Evolutionary conservation across 2,113 vertebrate genomes (phyloP).

Genomic region (Pogonocichla stellata): DNA sequence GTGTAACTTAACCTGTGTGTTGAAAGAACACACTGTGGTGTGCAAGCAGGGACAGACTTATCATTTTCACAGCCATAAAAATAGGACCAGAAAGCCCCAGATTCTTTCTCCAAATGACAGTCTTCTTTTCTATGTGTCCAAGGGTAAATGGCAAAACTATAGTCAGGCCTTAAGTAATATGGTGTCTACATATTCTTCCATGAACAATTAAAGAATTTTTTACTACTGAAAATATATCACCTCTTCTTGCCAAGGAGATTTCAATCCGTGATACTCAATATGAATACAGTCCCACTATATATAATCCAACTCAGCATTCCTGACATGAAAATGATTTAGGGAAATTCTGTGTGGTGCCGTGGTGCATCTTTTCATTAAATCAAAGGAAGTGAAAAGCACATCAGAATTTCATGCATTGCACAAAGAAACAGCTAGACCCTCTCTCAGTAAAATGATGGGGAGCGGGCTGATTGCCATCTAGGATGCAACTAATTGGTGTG

Average conservation of each 20-base stretch:
- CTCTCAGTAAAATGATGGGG: neutral
- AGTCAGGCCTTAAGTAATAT: neutral
- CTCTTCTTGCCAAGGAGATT: neutral
- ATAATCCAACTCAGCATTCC: neutral
- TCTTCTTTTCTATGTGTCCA: neutral
- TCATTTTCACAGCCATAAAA: neutral
- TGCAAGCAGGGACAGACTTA: neutral
- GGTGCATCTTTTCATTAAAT: neutral
- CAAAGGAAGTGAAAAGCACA: neutral
- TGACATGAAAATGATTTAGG: neutral
- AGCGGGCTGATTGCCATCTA: neutral
- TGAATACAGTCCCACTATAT: neutral
- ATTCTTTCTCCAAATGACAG: neutral
- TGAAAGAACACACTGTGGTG: neutral
- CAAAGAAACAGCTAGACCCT: neutral
- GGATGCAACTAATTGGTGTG: neutral
- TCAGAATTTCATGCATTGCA: neutral
- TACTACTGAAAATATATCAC: neutral
- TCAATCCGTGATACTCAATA: neutral
- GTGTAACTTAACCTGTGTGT: neutral
- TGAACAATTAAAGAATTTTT: neutral
- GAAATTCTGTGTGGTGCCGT: neutral
- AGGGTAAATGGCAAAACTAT: neutral
- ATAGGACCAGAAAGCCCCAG: neutral
- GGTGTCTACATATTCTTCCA: neutral